Conservation (phyloP, 2,113 vertebrate genomes). For the Pagrus major region DNA sequence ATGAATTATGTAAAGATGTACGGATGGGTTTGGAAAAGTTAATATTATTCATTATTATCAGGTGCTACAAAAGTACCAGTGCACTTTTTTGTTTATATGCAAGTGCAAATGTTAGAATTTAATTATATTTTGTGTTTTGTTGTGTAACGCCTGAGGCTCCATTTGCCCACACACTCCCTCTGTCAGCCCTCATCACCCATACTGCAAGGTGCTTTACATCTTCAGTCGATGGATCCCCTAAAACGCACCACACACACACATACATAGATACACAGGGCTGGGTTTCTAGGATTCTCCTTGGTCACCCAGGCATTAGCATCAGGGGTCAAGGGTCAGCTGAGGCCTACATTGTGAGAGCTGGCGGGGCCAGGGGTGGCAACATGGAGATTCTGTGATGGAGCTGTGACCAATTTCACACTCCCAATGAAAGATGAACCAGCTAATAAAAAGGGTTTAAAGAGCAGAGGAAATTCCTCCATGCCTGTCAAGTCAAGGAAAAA, state of each 20-base stretch:
- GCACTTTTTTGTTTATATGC: not conserved
- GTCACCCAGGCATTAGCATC: constrained; percentile 75
- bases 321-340: constrained; percentile 65
- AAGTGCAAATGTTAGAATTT: not conserved
- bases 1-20: constrained; percentile 40
- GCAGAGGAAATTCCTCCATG: constrained; percentile 59
- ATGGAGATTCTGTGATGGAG: constrained; percentile 55
- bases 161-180: constrained; percentile 19
- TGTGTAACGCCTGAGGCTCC: constrained; percentile 13
- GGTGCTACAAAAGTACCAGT: not conserved
- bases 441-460: constrained; percentile 66
- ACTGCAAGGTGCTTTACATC: constrained; percentile 3
- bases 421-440: constrained; percentile 66
- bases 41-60: constrained; percentile 1
- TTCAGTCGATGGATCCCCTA: not conserved
- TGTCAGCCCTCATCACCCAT: constrained; percentile 26
- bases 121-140: constrained; percentile 5
- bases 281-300: constrained; percentile 56
- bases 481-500: constrained; percentile 20
- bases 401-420: constrained; percentile 73
- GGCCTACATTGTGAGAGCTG: constrained; percentile 69
- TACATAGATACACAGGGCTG: not conserved
- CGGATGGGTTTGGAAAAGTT: not conserved
- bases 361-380: constrained; percentile 55
- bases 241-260: not conserved